Base-by-base conservation (phyloP, 2,113 vertebrate species). In the Catharus minimus region DNA sequence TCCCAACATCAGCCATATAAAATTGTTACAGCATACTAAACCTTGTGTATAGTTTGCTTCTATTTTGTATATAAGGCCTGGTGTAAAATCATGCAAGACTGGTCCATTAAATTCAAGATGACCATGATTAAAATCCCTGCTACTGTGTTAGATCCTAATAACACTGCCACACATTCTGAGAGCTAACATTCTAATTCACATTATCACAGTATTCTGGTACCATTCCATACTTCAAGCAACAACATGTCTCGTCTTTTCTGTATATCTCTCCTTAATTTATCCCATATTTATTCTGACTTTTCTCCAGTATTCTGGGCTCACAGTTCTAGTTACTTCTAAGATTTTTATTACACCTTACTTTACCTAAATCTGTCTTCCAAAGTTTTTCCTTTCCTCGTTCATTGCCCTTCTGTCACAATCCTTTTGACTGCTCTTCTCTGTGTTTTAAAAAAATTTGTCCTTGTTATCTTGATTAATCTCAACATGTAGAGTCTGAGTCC, bases 391-490 rank as follows among this genome's bases (percentile, higher is more conserved):
- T 77, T 72, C 20, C 15, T 64, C 87, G 38, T 60, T 69, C 8
- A 2, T 32, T 49, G 23, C 7, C 8, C 5, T 60, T 81, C 49
- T 80, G 3, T 16, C 1, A 0, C 36, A 27, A 69, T 47, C 27
- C 11, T 88, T 79, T 82, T 50, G 30, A 87, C 44, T 50, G 27
- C 16, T 69, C 32, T 84, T 71, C 26, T 39, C 7, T 27, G 3
- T 49, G 19, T 67, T 62, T n/a, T 16, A 27, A 86, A 86, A 52
- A 39, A 22, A 2, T 0, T 50, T 89, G 19, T 47, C 43, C 17
- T 55, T 43, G 7, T 43, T 5, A 1, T 33, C 47, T 64, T 58
- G 17, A 66, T 66, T 69, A 47, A 41, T 75, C 44, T 72, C 44
- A 67, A 23, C 6, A 17, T 9, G 11, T 7, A 66, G 9, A 43